Base-by-base conservation (phyloP, 2,797 vertebrate genomes). In the Stomatorhinus walkeri region DNA sequence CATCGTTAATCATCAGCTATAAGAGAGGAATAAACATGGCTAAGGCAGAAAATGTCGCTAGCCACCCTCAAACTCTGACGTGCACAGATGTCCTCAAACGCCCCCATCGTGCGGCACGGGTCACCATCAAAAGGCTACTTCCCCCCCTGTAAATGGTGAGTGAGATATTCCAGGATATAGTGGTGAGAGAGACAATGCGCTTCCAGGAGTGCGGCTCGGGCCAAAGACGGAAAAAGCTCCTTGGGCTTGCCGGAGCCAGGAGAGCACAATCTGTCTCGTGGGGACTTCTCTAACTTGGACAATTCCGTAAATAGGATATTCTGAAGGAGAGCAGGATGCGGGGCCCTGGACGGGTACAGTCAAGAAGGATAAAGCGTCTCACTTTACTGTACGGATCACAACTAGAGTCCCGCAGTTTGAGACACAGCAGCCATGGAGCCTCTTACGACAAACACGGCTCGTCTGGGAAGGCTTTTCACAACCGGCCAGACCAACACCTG, bases 221-320 rank as follows among this genome's bases (percentile, higher is more conserved):
- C 1, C 22, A 49, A 22, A 85, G 46, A 85, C 43, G n/a, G 43
- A 85, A 49, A 91, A 89, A 24, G 46, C 90, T 90, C 91, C 91
- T 90, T 92, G 88, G 91, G 92, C 89, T 89, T 5, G 87, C 88
- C 89, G 93, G 91, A 59, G 89, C 90, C 72, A 87, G 32, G 93
- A 94, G 93, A 94, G 91, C 88, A 49, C 76, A 93, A 93, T 94
- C 90, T 52, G 90, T 93, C 91, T 93, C 91, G 91, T 91, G 92
- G 91, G 93, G 93, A 94, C 94, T 90, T 93, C 92, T 93, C 93
- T 91, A 94, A 93, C 94, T 92, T 93, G 93, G 92, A 94, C 91
- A 91, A 89, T 85, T 59, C 88, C 89, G 91, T 91, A 89, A 90
- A 94, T 90, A 91, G 88, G 52, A 90, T 89, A 88, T 86, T 90